phyloP scores from a whole-genome alignment of 2,888 invertebrate species.

The Cremastobaeus sp. region DNA sequence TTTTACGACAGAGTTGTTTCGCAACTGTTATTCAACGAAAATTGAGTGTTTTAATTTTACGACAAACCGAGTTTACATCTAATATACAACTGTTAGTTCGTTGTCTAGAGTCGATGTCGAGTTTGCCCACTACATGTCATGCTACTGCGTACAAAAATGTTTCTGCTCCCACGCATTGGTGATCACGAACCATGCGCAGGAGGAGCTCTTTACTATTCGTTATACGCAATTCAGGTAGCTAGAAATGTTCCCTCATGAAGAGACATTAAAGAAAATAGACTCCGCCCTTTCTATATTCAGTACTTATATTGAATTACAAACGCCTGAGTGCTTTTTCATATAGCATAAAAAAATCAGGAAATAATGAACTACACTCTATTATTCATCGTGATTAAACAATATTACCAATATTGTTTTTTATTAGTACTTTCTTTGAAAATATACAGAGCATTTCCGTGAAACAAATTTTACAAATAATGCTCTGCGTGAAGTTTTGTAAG shows the following conservation, averaged over 20 bases:
- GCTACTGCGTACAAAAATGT: conserved; percentile 39
- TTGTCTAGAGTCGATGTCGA: conserved; percentile 38
- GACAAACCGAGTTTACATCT: conserved; percentile 17
- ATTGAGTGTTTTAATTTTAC: conserved; percentile 28
- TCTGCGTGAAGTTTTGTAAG: too few species aligned
- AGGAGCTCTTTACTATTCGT: conserved; percentile 54
- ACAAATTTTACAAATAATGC: too few species aligned
- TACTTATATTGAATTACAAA: neutral
- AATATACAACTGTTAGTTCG: conserved; percentile 33
- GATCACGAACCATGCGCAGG: conserved; percentile 57
- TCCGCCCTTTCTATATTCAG: conserved; percentile 45
- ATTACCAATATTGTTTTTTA: too few species aligned
- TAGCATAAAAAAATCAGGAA: too few species aligned
- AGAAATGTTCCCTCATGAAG: conserved; percentile 40
- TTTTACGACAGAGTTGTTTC: conserved; percentile 14
- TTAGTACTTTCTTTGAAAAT: too few species aligned
- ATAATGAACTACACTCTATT: too few species aligned
- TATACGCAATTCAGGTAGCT: conserved; percentile 47
- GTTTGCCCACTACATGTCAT: conserved; percentile 41
- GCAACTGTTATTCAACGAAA: conserved; percentile 18
- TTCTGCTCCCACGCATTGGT: conserved; percentile 50
- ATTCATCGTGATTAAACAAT: too few species aligned
- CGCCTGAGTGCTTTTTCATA: too few species aligned
- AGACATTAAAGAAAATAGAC: conserved; percentile 43
- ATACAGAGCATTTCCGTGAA: too few species aligned